Conservation (phyloP, 1,140 invertebrate genomes). For the Lamellibrachia luymesi region DNA sequence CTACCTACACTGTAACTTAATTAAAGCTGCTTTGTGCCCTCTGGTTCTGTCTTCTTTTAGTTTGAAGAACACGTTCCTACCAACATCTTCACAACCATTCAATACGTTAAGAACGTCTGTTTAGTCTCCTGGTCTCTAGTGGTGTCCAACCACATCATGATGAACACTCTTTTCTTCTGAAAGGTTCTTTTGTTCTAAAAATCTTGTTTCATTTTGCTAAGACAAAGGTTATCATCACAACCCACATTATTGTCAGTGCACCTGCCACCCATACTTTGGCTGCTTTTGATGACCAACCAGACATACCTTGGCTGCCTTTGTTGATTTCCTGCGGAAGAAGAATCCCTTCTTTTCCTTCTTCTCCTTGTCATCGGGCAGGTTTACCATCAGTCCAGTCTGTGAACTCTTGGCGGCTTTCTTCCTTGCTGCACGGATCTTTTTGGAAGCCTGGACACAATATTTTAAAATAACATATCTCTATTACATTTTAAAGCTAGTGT, state of each 20-base stretch:
- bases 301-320: constrained; percentile 2
- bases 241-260: too few relatives aligned
- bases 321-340: constrained; percentile 26
- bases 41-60: too few relatives aligned
- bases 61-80: too few relatives aligned
- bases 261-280: not conserved
- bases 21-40: too few relatives aligned
- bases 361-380: constrained; percentile 19
- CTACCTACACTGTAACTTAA: too few relatives aligned
- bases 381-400: not conserved
- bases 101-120: too few relatives aligned
- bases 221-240: not conserved
- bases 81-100: too few relatives aligned
- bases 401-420: constrained; percentile 14
- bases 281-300: not conserved
- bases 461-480: not conserved
- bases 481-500: not conserved
- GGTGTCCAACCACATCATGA: too few relatives aligned
- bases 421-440: constrained; percentile 9
- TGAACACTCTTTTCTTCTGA: too few relatives aligned
- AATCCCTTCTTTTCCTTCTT: constrained; percentile 24
- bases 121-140: too few relatives aligned
- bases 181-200: too few relatives aligned
- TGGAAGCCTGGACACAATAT: not conserved
- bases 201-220: not conserved